Conservation (phyloP, 2,113 vertebrate genomes). For the Alaudala cheleensis region DNA sequence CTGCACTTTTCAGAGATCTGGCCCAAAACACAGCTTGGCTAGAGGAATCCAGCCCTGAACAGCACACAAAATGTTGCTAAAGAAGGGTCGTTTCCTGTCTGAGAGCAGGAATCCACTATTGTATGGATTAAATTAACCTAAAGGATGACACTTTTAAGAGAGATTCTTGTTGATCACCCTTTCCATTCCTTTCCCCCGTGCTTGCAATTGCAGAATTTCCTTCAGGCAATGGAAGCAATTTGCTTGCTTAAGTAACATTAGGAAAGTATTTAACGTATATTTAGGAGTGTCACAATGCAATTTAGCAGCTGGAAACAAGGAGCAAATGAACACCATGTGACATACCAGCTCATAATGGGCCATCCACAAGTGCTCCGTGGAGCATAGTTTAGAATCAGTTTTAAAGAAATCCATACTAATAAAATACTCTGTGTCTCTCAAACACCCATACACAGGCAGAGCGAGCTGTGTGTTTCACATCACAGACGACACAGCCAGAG, state of each 20-base stretch:
- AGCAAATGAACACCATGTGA: constrained; percentile 63
- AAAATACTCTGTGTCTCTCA: not conserved
- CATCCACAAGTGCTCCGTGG: not conserved
- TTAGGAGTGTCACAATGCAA: constrained; percentile 60
- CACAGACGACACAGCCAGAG: not conserved
- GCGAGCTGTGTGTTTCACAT: not conserved
- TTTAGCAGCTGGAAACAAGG: constrained; percentile 65
- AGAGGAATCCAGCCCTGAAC: not conserved
- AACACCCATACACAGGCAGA: not conserved
- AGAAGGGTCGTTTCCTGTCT: not conserved
- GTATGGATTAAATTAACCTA: not conserved
- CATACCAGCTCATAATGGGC: not conserved
- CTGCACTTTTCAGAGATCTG: not conserved
- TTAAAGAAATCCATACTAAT: not conserved
- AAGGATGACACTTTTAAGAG: not conserved
- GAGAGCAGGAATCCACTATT: not conserved
- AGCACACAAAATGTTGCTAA: not conserved
- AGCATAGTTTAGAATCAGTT: not conserved
- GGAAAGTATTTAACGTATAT: constrained; percentile 59
- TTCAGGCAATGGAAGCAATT: constrained; percentile 53
- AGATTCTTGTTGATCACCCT: not conserved
- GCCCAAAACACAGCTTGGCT: not conserved
- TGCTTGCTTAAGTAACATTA: constrained; percentile 62
- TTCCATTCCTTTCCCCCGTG: not conserved
- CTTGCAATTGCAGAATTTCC: constrained; percentile 9